Percentiles rank a stretch among this genome's conserved stretches.
phyloP scores from a whole-genome alignment of 2,113 vertebrate genomes.

The Lichenostomus cassidix region DNA sequence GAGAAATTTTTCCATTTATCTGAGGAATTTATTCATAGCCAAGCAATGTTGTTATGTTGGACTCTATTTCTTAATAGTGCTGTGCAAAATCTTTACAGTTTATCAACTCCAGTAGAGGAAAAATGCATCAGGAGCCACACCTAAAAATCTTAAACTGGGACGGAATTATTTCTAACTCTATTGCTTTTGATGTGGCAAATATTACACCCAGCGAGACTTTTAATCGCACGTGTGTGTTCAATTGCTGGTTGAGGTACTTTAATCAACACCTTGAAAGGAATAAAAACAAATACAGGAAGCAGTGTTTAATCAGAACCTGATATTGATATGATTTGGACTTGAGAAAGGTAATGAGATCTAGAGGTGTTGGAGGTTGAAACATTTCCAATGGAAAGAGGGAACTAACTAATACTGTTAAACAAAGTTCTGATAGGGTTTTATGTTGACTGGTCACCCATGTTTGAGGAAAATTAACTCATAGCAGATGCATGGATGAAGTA shows the following conservation, averaged over 20 bases:
- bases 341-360: neutral
- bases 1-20: neutral
- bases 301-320: neutral
- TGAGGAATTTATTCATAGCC: neutral
- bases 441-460: neutral
- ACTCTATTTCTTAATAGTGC: neutral
- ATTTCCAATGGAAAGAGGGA: neutral
- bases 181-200: constrained; percentile 51
- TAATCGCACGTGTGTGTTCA: constrained; percentile 22
- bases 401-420: neutral
- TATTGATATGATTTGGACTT: neutral
- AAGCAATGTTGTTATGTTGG: neutral
- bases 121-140: neutral
- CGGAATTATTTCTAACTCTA: neutral
- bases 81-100: neutral
- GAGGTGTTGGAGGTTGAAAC: neutral
- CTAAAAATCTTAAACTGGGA: neutral
- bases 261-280: neutral
- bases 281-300: neutral
- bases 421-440: neutral
- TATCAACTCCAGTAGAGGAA: neutral
- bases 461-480: neutral
- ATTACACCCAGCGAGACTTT: neutral
- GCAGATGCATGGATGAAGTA: neutral
- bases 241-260: neutral